Percentiles rank a stretch among this genome's conserved stretches.
Evolutionary conservation across 2,113 vertebrate genomes (phyloP).

Genomic region (Hippocampus comes): DNA sequence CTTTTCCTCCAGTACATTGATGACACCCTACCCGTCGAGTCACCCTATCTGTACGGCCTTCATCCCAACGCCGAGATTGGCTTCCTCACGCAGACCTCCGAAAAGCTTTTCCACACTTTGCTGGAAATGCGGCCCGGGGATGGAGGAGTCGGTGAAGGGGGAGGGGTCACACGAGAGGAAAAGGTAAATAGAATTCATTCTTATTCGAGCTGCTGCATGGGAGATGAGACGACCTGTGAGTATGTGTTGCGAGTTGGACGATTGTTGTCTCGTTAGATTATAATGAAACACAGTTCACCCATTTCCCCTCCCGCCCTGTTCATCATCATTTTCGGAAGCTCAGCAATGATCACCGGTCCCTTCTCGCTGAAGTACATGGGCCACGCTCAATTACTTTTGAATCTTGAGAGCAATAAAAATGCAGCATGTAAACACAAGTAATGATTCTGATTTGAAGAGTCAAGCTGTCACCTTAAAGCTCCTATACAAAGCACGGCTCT

Average conservation of each 20-base stretch:
- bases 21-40: slow-evolving; percentile 80
- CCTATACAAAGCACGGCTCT: not conserved
- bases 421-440: slow-evolving; percentile 2
- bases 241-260: too few species aligned
- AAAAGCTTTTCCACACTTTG: slow-evolving; percentile 83
- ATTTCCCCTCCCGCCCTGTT: rapidly evolving
- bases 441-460: slow-evolving; percentile 16
- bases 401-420: not conserved
- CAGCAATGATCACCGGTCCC: too few species aligned
- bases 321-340: too few species aligned
- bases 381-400: not conserved
- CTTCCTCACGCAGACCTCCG: slow-evolving; percentile 87
- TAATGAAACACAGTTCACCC: not conserved
- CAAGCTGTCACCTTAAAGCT: not conserved
- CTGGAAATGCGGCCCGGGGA: slow-evolving; percentile 90
- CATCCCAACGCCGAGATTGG: slow-evolving; percentile 95
- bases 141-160: slow-evolving; percentile 63
- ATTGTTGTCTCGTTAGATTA: not conserved
- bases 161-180: slow-evolving; percentile 73
- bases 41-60: slow-evolving; percentile 89
- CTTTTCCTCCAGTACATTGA: slow-evolving; percentile 83
- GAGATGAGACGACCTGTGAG: not conserved
- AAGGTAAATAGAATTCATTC: slow-evolving; percentile 71
- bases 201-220: not conserved
- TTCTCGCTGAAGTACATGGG: too few species aligned